phyloP scores from a whole-genome alignment of 2,888 invertebrate genomes.

The Drosophila affinis region DNA sequence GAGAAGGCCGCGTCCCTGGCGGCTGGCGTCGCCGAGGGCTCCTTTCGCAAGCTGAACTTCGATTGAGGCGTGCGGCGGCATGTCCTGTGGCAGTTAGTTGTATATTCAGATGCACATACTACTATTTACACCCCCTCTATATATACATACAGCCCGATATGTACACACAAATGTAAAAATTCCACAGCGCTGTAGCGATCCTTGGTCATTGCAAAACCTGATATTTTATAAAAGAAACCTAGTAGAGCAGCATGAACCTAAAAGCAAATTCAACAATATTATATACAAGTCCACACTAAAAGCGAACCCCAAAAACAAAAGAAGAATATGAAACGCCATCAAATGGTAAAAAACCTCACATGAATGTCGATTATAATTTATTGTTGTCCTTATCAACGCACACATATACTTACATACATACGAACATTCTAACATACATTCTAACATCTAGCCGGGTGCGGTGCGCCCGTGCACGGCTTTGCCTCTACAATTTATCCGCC shows the following conservation, averaged over 20 bases:
- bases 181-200: slow-evolving; percentile 51
- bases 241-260: slow-evolving; percentile 58
- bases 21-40: slow-evolving; percentile 55
- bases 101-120: slow-evolving; percentile 67
- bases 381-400: slow-evolving; percentile 66
- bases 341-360: slow-evolving; percentile 64
- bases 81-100: slow-evolving; percentile 48
- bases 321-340: slow-evolving; percentile 54
- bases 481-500: slow-evolving; percentile 33
- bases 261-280: slow-evolving; percentile 70
- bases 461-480: background rate
- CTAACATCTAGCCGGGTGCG: slow-evolving; percentile 28
- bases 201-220: slow-evolving; percentile 74
- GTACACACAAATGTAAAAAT: slow-evolving; percentile 35
- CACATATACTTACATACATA: slow-evolving; percentile 34
- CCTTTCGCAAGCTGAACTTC: slow-evolving; percentile 75
- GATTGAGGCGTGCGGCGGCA: slow-evolving; percentile 62
- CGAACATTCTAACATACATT: slow-evolving; percentile 32
- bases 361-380: slow-evolving; percentile 74
- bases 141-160: slow-evolving; percentile 34
- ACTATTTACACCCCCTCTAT: slow-evolving; percentile 33
- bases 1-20: slow-evolving; percentile 27
- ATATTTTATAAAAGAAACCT: slow-evolving; percentile 71
- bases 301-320: slow-evolving; percentile 12
- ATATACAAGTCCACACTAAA: slow-evolving; percentile 42